Conservation (phyloP, 2,797 vertebrate species). For the Liasis olivaceus region DNA sequence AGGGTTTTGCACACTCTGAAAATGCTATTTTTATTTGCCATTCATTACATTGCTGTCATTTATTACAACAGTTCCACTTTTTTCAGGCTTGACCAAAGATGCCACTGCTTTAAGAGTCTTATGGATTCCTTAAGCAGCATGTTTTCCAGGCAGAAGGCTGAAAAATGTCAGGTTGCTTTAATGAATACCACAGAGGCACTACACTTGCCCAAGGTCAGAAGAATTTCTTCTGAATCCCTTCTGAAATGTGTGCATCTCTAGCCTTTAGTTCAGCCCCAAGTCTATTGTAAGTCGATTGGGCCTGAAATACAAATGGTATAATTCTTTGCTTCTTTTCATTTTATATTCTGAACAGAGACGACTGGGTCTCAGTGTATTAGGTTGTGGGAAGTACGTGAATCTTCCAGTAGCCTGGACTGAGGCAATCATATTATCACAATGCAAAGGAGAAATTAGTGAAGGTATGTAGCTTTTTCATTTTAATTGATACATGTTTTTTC, state of each 20-base stretch:
- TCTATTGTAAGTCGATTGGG: slow-evolving; percentile 7
- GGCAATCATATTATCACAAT: slow-evolving; percentile 71
- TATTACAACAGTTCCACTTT: neutral
- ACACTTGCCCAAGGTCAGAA: neutral
- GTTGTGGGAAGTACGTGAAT: slow-evolving; percentile 59
- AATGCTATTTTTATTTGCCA: neutral
- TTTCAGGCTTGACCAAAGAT: neutral
- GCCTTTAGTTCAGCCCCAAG: neutral
- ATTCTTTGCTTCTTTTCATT: slow-evolving; percentile 17
- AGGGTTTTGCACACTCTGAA: neutral
- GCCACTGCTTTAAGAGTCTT: neutral
- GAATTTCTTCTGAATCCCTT: neutral
- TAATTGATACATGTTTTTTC: slow-evolving; percentile 28
- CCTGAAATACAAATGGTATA: neutral
- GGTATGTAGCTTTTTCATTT: slow-evolving; percentile 62
- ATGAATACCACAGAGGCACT: neutral
- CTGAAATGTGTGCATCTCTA: neutral
- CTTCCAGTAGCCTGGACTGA: slow-evolving; percentile 69
- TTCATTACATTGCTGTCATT: neutral
- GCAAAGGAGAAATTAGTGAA: slow-evolving; percentile 73
- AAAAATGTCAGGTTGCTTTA: neutral
- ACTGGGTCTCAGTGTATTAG: slow-evolving; percentile 57
- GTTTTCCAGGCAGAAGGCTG: neutral
- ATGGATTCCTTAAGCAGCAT: neutral
- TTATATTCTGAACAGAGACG: slow-evolving; percentile 59